Percentiles rank a stretch among this genome's conserved stretches.
phyloP scores from a whole-genome alignment of 2,797 vertebrate genomes.

The Thripadectes ignobilis region DNA sequence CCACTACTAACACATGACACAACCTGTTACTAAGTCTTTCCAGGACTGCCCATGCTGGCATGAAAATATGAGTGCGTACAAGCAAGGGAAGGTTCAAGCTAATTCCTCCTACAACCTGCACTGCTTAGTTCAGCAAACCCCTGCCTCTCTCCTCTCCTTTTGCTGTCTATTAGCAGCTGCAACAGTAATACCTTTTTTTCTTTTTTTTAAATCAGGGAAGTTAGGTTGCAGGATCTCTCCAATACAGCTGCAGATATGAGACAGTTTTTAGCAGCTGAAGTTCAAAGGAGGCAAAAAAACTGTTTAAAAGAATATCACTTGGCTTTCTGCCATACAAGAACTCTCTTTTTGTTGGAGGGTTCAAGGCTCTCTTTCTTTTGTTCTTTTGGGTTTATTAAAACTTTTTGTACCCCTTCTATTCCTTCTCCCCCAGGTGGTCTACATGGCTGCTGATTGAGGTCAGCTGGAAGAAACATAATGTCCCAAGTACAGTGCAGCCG shows the following conservation, averaged over 20 bases:
- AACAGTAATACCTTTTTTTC: neutral
- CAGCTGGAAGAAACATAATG: conserved; percentile 4
- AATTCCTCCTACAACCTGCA: neutral
- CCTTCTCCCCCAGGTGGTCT: conserved; percentile 52
- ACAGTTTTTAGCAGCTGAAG: conserved; percentile 42
- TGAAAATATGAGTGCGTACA: neutral
- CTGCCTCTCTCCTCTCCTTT: neutral
- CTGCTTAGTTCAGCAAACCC: neutral
- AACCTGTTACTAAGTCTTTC: neutral
- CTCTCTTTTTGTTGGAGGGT: conserved; percentile 29
- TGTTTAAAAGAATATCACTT: conserved; percentile 47
- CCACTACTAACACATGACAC: neutral
- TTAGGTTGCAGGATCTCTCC: conserved; percentile 51
- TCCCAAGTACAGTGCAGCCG: conserved; percentile 6
- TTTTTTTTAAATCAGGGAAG: conserved; percentile 29
- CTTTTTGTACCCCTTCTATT: conserved; percentile 41
- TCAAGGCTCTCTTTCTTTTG: conserved; percentile 49
- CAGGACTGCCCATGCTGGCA: neutral
- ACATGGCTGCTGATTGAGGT: conserved; percentile 45
- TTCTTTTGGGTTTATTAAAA: conserved; percentile 65
- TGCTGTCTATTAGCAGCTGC: neutral
- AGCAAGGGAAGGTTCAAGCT: neutral
- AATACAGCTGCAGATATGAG: conserved; percentile 40
- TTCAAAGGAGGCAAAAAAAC: conserved; percentile 44
- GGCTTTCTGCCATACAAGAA: conserved; percentile 34